A percentile compares a stretch with the other conserved stretches of the same genome.
These are phyloP conservation scores for Rhopalosiphum padi DNA, from an alignment of 1,140 invertebrate species.

Conservation along the genomic window DNA sequence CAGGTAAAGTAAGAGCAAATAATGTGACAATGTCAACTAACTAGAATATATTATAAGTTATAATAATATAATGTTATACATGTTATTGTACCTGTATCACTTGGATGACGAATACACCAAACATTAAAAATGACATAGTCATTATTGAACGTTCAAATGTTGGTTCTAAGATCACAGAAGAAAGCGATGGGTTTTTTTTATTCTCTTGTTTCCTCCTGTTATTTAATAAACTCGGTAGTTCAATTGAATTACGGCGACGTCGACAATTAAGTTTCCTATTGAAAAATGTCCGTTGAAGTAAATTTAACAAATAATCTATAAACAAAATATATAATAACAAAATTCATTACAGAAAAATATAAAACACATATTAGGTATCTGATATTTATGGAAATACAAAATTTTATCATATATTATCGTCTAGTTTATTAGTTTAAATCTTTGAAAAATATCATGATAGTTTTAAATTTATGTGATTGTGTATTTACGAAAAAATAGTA, in stretches of 20 bases:
- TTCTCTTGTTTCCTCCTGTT: not conserved
- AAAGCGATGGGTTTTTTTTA: not conserved
- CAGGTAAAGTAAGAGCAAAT: not conserved
- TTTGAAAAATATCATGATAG: not conserved
- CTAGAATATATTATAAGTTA: not conserved
- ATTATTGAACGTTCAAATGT: conserved; percentile 48
- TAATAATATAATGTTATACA: not conserved
- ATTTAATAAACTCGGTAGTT: not conserved
- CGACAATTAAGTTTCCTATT: not conserved
- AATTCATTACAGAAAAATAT: not conserved
- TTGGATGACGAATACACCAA: conserved; percentile 41
- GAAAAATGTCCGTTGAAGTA: not conserved
- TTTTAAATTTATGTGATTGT: not conserved
- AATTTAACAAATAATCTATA: not conserved
- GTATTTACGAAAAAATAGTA: not conserved
- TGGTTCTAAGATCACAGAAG: not conserved
- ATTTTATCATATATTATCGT: not conserved
- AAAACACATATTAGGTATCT: not conserved
- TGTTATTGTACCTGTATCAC: conserved; percentile 24
- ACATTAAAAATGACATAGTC: conserved; percentile 53
- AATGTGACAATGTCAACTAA: not conserved
- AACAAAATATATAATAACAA: not conserved
- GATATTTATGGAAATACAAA: not conserved
- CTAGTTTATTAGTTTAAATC: not conserved
- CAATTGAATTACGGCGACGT: not conserved